Conservation (phyloP, 2,888 invertebrate species). For the Alitta virens region DNA sequence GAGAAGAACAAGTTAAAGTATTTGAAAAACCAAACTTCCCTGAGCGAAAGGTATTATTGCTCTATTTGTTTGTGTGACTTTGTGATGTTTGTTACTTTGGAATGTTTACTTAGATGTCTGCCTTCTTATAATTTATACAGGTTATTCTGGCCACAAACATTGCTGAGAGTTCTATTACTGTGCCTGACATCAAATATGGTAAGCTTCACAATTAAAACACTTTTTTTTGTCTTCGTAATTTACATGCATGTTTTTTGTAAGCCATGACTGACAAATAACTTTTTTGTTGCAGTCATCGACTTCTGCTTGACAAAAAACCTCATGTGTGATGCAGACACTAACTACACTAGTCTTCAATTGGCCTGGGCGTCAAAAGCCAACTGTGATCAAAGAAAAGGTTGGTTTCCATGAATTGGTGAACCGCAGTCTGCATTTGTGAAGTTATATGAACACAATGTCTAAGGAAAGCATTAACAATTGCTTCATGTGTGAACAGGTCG, state of each 20-base stretch:
- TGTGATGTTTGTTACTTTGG: no score
- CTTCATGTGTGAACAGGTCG: conserved; percentile 72
- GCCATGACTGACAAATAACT: no score
- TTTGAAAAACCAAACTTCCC: conserved; percentile 66
- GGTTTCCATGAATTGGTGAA: not conserved
- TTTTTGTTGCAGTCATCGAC: conserved; percentile 71
- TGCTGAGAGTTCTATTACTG: conserved; percentile 58
- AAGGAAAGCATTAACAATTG: no score
- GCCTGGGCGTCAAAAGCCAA: conserved; percentile 88
- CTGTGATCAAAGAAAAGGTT: conserved; percentile 74
- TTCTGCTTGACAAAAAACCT: conserved; percentile 87
- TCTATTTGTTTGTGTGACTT: not conserved
- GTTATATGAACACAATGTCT: no score
- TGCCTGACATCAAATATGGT: conserved; percentile 58
- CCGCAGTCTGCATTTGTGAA: not conserved
- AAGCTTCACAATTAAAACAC: conserved; percentile 12
- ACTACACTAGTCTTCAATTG: conserved; percentile 75
- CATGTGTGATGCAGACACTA: conserved; percentile 73
- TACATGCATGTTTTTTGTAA: no score
- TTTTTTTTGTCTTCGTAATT: not conserved
- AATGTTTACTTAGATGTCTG: no score
- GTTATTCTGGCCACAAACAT: conserved; percentile 57
- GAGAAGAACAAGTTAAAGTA: conserved; percentile 70
- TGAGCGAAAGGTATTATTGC: conserved; percentile 65
- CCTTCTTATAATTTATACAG: conserved; percentile 29